phyloP scores from a whole-genome alignment of 1,140 invertebrate genomes.

The Pachypeltis micranthus region DNA sequence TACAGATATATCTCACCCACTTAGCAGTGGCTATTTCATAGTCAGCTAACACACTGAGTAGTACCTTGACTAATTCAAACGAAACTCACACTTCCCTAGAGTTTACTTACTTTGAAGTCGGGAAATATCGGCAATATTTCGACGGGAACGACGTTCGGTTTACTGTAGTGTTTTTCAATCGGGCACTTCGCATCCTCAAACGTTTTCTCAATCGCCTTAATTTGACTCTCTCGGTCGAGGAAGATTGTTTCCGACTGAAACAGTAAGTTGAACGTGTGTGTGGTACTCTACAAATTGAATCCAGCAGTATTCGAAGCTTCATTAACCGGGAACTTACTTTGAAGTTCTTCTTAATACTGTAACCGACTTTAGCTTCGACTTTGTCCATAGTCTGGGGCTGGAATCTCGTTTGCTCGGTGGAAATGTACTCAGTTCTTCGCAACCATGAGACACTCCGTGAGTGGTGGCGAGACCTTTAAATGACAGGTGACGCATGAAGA shows the following conservation, averaged over 20 bases:
- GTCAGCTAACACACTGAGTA: too few relatives aligned
- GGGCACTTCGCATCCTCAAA: constrained; percentile 82
- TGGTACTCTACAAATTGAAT: too few relatives aligned
- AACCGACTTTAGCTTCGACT: constrained; percentile 96
- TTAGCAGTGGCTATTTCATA: too few relatives aligned
- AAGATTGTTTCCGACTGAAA: constrained; percentile 78
- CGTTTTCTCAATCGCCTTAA: constrained; percentile 94
- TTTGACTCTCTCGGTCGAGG: constrained; percentile 94
- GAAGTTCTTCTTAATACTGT: constrained; percentile 90
- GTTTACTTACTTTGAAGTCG: constrained; percentile 71
- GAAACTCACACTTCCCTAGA: too few relatives aligned
- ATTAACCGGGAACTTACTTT: constrained; percentile 43
- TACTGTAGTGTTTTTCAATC: constrained; percentile 88
- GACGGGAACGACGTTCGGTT: constrained; percentile 84
- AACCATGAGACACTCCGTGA: constrained; percentile 91
- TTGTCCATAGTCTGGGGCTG: constrained; percentile 91
- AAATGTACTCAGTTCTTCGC: constrained; percentile 96
- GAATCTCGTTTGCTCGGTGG: constrained; percentile 94
- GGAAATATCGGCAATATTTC: constrained; percentile 84
- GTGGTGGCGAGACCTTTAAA: constrained; percentile 65
- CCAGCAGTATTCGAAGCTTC: too few relatives aligned
- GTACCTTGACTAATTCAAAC: too few relatives aligned
- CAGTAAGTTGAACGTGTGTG: constrained; percentile 14
- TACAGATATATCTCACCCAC: too few relatives aligned
- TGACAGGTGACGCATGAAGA: too few relatives aligned